These are phyloP conservation scores for Zoanthus solanderi DNA, from an alignment of 92 coral and sea anemone species.

Conservation along the genomic window DNA sequence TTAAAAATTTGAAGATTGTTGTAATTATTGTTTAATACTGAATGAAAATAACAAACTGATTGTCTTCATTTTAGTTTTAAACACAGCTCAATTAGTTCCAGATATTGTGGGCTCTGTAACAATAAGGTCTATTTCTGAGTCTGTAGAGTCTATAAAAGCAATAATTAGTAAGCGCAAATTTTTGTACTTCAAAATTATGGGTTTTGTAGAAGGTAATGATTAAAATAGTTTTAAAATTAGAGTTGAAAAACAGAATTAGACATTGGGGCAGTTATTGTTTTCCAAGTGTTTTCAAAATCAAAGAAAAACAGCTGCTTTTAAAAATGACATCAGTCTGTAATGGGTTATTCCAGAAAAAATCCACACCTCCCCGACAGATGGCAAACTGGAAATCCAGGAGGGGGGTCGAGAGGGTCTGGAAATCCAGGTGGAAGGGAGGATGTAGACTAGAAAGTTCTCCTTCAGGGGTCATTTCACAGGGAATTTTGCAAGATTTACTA, in stretches of 20 bases:
- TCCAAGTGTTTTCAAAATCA: not conserved
- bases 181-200: not conserved
- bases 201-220: not conserved
- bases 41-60: not conserved
- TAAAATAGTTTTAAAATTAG: not conserved
- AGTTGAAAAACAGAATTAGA: not conserved
- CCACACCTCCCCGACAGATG: too few species aligned
- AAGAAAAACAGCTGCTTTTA: not conserved
- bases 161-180: not conserved
- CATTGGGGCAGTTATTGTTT: not conserved
- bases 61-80: not conserved
- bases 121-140: not conserved
- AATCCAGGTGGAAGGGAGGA: too few species aligned
- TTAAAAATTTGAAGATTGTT: constrained; percentile 32
- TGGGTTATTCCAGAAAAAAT: too few species aligned
- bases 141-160: not conserved
- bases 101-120: not conserved
- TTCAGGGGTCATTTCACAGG: too few species aligned
- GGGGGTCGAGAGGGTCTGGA: too few species aligned
- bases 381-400: too few species aligned
- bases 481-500: too few species aligned
- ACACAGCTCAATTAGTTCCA: not conserved
- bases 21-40: constrained; percentile 20
- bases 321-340: too few species aligned
- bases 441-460: too few species aligned